Conservation (phyloP, 2,797 vertebrate genomes). For the Tympanoctomys barrerae region DNA sequence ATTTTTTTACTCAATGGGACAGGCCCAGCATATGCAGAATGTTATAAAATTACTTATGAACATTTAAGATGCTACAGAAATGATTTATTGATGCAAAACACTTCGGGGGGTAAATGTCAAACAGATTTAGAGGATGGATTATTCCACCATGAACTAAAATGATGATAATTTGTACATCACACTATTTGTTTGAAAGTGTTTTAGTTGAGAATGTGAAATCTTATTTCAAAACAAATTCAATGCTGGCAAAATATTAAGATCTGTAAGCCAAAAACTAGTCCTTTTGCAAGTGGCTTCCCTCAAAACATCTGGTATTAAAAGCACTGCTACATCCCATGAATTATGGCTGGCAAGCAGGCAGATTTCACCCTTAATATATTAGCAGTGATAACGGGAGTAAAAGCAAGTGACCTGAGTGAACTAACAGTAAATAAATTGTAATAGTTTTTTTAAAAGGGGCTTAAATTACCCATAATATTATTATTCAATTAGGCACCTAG, state of each 20-base stretch:
- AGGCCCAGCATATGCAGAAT: slow-evolving; percentile 32
- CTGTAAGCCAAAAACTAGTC: slow-evolving; percentile 65
- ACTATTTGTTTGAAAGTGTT: slow-evolving; percentile 70
- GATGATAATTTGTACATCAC: slow-evolving; percentile 71
- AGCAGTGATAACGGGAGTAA: neutral
- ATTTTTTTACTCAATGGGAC: slow-evolving; percentile 56
- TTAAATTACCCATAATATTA: slow-evolving; percentile 26
- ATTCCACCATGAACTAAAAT: slow-evolving; percentile 66
- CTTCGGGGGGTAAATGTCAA: slow-evolving; percentile 73
- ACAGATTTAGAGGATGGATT: slow-evolving; percentile 75
- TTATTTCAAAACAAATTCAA: slow-evolving; percentile 71
- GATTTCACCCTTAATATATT: slow-evolving; percentile 31
- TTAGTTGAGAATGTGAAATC: slow-evolving; percentile 73
- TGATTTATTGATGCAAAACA: slow-evolving; percentile 75
- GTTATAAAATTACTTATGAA: slow-evolving; percentile 59
- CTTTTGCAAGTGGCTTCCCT: slow-evolving; percentile 39
- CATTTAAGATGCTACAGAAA: slow-evolving; percentile 65
- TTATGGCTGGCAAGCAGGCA: slow-evolving; percentile 18
- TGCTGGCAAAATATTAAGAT: slow-evolving; percentile 74
- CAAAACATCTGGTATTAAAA: slow-evolving; percentile 69
- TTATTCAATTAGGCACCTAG: neutral
- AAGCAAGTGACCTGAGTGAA: neutral
- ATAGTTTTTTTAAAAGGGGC: neutral
- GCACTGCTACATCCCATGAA: slow-evolving; percentile 17
- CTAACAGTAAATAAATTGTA: neutral